Conservation (phyloP, 2,113 vertebrate species). For the Nestor notabilis region DNA sequence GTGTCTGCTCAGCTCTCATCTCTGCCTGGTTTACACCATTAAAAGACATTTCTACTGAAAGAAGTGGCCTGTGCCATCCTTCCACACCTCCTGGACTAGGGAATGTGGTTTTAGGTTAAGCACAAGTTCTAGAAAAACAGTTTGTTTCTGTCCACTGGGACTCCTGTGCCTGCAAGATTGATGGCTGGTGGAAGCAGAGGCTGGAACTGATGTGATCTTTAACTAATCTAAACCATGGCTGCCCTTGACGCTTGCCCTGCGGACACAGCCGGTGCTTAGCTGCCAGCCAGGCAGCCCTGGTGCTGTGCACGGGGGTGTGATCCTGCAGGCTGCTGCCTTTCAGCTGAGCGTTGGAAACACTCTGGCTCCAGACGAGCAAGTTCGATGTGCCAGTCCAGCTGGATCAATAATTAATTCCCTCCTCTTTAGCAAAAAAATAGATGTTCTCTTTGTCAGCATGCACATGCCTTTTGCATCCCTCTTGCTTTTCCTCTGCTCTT, state of each 20-base stretch:
- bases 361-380: neutral
- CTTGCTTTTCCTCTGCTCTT: neutral
- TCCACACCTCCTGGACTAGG: neutral
- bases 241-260: neutral
- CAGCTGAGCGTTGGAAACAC: neutral
- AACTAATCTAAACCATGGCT: neutral
- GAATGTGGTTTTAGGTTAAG: neutral
- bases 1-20: neutral
- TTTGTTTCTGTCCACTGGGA: neutral
- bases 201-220: neutral
- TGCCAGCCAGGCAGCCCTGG: neutral
- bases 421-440: slow-evolving; percentile 40
- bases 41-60: neutral
- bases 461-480: neutral
- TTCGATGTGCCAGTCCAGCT: neutral
- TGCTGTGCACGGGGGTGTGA: neutral
- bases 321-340: neutral
- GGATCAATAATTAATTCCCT: slow-evolving; percentile 68
- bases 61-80: neutral
- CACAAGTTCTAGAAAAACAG: neutral
- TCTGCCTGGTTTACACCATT: neutral
- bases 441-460: neutral
- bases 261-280: neutral
- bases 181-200: neutral
- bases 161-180: neutral